Evolutionary conservation across 2,888 invertebrate genomes (phyloP).

Genomic region (Pristionchus entomophagus): DNA sequence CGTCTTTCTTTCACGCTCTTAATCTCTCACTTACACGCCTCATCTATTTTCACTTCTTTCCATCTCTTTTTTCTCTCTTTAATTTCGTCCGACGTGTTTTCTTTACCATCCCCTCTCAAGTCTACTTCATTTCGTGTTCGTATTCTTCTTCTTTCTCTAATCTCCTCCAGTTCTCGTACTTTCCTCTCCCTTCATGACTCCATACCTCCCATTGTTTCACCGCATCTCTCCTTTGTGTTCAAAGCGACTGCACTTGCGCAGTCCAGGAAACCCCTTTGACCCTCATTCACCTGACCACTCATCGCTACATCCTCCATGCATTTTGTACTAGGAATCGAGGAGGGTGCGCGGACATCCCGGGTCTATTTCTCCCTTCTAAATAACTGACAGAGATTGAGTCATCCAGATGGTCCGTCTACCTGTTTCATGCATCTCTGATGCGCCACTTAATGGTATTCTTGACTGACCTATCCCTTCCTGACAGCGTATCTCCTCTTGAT

Average conservation of each 20-base stretch:
- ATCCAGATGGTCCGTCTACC: conserved; percentile 24
- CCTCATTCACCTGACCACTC: conserved; percentile 2
- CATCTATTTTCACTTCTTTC: conserved; percentile 34
- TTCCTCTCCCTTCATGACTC: conserved; percentile 36
- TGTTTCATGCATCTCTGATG: conserved; percentile 18
- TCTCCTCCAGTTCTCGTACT: conserved; percentile 35
- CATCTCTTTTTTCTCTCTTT: background rate
- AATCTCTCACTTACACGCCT: background rate
- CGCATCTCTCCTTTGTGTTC: background rate
- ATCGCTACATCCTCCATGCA: conserved; percentile 42
- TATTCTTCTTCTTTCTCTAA: conserved; percentile 16
- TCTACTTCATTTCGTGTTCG: conserved; percentile 25
- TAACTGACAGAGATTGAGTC: conserved; percentile 28
- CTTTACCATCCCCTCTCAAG: background rate
- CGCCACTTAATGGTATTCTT: no score
- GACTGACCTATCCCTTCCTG: background rate
- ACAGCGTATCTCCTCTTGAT: background rate
- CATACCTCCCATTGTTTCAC: conserved; percentile 39
- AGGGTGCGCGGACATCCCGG: background rate
- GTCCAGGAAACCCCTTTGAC: conserved; percentile 36
- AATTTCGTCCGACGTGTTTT: conserved; percentile 11
- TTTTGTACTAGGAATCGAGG: conserved; percentile 18
- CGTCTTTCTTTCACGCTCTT: conserved; percentile 40
- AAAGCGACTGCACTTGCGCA: background rate
- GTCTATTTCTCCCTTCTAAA: background rate